phyloP scores from a whole-genome alignment of 1,140 invertebrate genomes.

The Tyrophagus putrescentiae region DNA sequence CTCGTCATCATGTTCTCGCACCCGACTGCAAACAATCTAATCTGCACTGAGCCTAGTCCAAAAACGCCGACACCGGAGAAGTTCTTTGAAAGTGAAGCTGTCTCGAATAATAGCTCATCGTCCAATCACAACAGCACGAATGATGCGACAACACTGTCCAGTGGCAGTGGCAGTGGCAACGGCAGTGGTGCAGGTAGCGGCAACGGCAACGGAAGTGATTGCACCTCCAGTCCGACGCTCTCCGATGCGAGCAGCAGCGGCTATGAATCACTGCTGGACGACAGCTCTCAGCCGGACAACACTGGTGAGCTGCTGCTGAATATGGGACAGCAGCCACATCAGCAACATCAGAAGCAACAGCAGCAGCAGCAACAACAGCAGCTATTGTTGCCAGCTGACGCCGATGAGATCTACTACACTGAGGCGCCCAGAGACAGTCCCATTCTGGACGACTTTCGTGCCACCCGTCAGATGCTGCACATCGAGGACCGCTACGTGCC shows the following conservation, averaged over 20 bases:
- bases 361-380: not conserved
- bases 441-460: slow-evolving; percentile 56
- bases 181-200: not conserved
- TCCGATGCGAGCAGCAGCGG: not conserved
- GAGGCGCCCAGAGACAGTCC: slow-evolving; percentile 49
- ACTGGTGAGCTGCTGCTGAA: not conserved
- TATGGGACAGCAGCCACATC: not conserved
- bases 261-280: not conserved
- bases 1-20: not conserved
- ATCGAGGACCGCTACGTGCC: slow-evolving; percentile 58
- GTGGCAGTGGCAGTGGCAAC: not conserved
- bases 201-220: not conserved
- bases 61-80: not conserved
- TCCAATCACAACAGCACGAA: not conserved
- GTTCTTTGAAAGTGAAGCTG: not conserved
- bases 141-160: not conserved
- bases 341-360: not conserved
- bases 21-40: too few species aligned
- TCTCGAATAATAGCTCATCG: not conserved
- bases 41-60: slow-evolving; percentile 17
- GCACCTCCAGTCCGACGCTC: not conserved
- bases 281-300: not conserved
- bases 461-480: slow-evolving; percentile 63
- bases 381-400: too few species aligned
- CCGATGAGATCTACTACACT: not conserved